Evolutionary conservation across 2,888 invertebrate genomes (phyloP).

Genomic region (Conomelus anceps): DNA sequence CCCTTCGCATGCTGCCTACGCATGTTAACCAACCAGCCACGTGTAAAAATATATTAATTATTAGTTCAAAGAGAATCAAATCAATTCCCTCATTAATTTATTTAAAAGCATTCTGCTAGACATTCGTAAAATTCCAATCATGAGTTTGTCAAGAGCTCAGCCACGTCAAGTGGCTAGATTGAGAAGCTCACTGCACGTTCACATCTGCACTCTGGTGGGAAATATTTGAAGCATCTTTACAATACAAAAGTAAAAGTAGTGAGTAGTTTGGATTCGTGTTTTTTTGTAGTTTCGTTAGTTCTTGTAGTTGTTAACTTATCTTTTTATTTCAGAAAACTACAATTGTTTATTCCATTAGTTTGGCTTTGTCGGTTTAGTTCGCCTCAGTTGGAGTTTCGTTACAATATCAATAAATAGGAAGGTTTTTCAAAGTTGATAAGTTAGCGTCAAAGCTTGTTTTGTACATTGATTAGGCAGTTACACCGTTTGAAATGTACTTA

Average conservation of each 20-base stretch:
- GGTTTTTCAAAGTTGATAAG: background rate
- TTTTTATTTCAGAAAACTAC: background rate
- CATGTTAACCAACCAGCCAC: too few relatives aligned
- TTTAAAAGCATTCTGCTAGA: too few relatives aligned
- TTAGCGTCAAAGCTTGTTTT: background rate
- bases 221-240: background rate
- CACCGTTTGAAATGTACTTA: background rate
- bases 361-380: background rate
- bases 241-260: background rate
- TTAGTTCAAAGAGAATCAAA: too few relatives aligned
- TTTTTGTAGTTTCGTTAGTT: background rate
- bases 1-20: too few relatives aligned
- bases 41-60: too few relatives aligned
- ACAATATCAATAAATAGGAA: background rate
- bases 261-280: background rate
- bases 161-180: too few relatives aligned
- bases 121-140: too few relatives aligned
- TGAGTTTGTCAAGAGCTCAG: too few relatives aligned
- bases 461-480: background rate
- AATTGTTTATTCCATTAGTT: background rate
- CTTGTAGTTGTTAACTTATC: background rate
- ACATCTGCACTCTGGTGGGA: background rate
- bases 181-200: too few relatives aligned
- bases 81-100: too few relatives aligned
- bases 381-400: background rate